Base-by-base conservation (phyloP, 2,113 vertebrate genomes). In the Oncorhynchus kisutch region DNA sequence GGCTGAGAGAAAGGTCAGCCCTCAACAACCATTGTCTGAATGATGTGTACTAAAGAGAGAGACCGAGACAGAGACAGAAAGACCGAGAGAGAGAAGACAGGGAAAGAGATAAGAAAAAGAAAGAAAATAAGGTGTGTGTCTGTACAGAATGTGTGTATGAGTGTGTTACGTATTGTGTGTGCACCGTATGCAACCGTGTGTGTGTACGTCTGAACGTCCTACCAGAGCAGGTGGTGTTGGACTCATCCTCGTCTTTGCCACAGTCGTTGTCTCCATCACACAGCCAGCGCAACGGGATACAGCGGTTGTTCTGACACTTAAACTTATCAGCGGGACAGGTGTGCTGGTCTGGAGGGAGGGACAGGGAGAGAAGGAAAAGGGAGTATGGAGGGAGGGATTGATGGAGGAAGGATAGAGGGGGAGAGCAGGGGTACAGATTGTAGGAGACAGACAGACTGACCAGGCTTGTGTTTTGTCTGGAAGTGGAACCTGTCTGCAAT, bases 201-300 rank as follows among this genome's bases (percentile, higher is more conserved):
- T 62, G 66, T 48, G 62, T 66, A 9, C 25, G 0, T 39, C 34
- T 74, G 34, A 18, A 68, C 12, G 0, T 27, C 65, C 25, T 87
- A 99, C 97, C 97, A 13, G 97, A 98, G 83, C 97, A 99, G 29
- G 97, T 99, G 78, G 94, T 95, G 76, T 99, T 99, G 81, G 97
- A 99, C 79, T 99, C 97, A 0, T 99, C 97, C 86, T 99, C 97
- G 0, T 96, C 96, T 67, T 97, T 97, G 0, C 97, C 97, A 0
- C 97, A 99, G 90, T 99, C 97, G 0, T 99, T 99, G 91, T 99
- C 97, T 0, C 97, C 97, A 0, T 99, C 97, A 1, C 97, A 99
- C 73, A 99, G 94, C 97, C 97, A 99, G 82, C 97, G 96, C 89
- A 96, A 94, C n/a, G 97, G 97, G 86, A 99, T 99, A 84, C 97